Evolutionary conservation across 2,888 invertebrate species (phyloP).

Genomic region (Synanthedon vespiformis): DNA sequence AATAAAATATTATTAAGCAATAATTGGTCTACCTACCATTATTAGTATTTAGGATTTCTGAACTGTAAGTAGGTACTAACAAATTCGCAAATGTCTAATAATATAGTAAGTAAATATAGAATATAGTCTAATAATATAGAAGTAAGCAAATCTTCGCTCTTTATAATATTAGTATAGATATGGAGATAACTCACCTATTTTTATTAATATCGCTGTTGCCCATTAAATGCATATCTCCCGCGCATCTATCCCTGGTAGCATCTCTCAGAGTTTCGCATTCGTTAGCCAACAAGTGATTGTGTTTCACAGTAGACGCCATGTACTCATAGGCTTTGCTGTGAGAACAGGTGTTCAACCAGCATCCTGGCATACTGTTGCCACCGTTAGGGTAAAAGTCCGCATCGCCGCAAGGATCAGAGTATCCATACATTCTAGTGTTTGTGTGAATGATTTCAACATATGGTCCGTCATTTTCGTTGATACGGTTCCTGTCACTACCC

Average conservation of each 20-base stretch:
- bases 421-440: constrained; percentile 30
- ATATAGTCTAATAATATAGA: too few species aligned
- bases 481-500: constrained; percentile 22
- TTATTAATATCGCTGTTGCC: constrained; percentile 36
- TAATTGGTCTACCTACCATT: background rate
- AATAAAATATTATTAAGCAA: constrained; percentile 1
- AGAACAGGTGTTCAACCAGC: constrained; percentile 33
- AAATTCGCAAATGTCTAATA: too few species aligned
- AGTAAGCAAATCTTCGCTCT: too few species aligned
- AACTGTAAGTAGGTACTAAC: too few species aligned
- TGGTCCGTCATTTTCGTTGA: constrained; percentile 28
- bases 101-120: too few species aligned
- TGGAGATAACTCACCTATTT: constrained; percentile 19
- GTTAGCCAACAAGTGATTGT: constrained; percentile 31
- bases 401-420: constrained; percentile 30
- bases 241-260: constrained; percentile 24
- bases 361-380: constrained; percentile 42
- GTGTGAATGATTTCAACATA: constrained; percentile 59
- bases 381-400: constrained; percentile 52
- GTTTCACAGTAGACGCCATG: constrained; percentile 34
- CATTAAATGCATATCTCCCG: constrained; percentile 24
- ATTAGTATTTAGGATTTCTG: too few species aligned
- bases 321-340: constrained; percentile 35
- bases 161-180: too few species aligned
- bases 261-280: constrained; percentile 26